Evolutionary conservation across 1,140 invertebrate species (phyloP).

Genomic region (Anastatus disparis): DNA sequence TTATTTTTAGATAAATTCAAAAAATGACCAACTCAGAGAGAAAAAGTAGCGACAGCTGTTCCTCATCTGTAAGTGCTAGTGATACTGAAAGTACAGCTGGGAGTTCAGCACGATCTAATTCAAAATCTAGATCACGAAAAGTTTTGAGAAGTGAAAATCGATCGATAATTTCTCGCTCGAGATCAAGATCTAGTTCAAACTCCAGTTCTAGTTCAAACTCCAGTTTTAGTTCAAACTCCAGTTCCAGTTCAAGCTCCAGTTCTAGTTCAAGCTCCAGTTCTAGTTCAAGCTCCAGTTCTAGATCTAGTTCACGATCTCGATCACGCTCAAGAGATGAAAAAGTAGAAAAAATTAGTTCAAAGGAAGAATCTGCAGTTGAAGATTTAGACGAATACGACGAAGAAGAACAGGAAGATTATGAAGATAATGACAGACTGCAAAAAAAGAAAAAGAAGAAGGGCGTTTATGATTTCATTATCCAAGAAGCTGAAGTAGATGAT

Average conservation of each 20-base stretch:
- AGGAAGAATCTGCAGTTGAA: slow-evolving; percentile 60
- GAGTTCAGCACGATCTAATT: too few species aligned
- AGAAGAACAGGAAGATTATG: too few species aligned
- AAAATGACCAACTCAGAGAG: slow-evolving; percentile 57
- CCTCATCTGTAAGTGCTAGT: slow-evolving; percentile 46
- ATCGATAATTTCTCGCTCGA: too few species aligned
- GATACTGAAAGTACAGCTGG: slow-evolving; percentile 49
- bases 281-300: slow-evolving; percentile 38
- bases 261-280: too few species aligned
- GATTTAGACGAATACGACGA: too few species aligned
- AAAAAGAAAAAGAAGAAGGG: too few species aligned
- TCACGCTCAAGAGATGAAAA: slow-evolving; percentile 44
- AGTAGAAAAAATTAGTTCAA: slow-evolving; percentile 53
- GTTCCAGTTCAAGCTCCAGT: slow-evolving; percentile 49
- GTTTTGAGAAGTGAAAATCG: too few species aligned
- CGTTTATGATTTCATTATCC: too few species aligned
- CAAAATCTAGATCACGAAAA: too few species aligned
- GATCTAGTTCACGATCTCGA: slow-evolving; percentile 40
- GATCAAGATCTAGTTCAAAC: too few species aligned
- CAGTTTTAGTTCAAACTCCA: slow-evolving; percentile 44
- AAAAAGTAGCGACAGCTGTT: slow-evolving; percentile 49
- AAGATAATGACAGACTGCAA: too few species aligned
- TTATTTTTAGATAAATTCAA: background rate
- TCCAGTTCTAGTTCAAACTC: slow-evolving; percentile 44
- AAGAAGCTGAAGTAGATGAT: too few species aligned